Evolutionary conservation across 2,113 vertebrate species (phyloP).

Genomic region (Epinephelus fuscoguttatus): DNA sequence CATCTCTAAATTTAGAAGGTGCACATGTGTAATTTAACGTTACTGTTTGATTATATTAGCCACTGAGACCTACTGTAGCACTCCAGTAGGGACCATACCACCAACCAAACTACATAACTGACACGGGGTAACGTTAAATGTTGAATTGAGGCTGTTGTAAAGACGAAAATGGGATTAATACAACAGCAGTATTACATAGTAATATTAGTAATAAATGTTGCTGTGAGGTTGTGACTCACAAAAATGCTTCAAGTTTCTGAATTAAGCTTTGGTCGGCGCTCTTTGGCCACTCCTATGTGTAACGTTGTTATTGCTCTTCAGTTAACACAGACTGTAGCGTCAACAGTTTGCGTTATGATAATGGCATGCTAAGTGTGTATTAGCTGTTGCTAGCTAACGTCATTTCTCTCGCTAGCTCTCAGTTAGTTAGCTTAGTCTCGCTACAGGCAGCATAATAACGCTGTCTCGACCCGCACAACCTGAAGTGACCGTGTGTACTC

Average conservation of each 20-base stretch:
- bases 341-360: background rate
- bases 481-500: fast-evolving
- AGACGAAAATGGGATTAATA: background rate
- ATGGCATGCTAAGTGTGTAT: slow-evolving; percentile 12
- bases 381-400: slow-evolving; percentile 15
- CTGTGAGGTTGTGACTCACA: background rate
- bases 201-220: background rate
- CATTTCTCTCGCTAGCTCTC: background rate
- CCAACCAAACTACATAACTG: too few species aligned
- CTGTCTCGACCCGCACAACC: background rate
- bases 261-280: background rate
- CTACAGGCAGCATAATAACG: background rate
- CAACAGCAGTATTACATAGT: too few species aligned
- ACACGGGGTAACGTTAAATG: too few species aligned
- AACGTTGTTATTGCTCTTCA: background rate
- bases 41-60: background rate
- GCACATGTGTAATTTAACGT: background rate
- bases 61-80: background rate
- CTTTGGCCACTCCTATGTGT: background rate
- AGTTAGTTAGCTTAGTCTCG: background rate
- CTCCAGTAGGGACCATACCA: background rate
- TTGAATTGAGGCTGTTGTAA: background rate
- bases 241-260: background rate
- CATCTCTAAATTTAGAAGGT: background rate
- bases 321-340: background rate